These are phyloP conservation scores for Heptranchias perlo DNA, from an alignment of 2,113 vertebrate genomes.

Conservation along the genomic window DNA sequence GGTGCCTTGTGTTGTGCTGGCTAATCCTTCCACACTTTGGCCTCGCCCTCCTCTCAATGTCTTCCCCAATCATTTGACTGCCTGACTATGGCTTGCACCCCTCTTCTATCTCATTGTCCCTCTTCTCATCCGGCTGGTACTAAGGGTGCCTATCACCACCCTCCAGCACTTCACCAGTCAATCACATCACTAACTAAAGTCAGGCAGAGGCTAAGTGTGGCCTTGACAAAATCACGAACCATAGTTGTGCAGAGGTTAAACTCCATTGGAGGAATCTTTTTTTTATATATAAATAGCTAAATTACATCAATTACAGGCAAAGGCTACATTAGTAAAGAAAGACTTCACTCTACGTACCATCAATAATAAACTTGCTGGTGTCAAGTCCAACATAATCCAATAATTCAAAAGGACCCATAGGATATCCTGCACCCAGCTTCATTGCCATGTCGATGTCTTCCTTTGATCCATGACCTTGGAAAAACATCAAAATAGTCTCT, in stretches of 20 bases:
- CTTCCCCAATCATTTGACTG: background rate
- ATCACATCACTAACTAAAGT: background rate
- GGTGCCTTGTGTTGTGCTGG: background rate
- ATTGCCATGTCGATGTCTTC: slow-evolving; percentile 93
- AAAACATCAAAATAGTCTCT: slow-evolving; percentile 48
- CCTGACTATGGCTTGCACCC: background rate
- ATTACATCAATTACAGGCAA: background rate
- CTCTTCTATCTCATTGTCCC: background rate
- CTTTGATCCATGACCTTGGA: slow-evolving; percentile 84
- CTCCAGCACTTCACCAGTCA: background rate
- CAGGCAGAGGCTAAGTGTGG: background rate
- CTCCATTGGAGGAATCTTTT: background rate
- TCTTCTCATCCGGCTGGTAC: background rate
- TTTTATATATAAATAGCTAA: background rate
- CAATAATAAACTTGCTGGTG: slow-evolving; percentile 84
- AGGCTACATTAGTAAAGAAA: background rate
- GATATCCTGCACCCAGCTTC: slow-evolving; percentile 90
- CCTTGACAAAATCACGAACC: background rate
- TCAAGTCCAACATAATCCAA: slow-evolving; percentile 91
- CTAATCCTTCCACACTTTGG: background rate
- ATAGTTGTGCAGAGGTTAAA: background rate
- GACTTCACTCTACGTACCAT: slow-evolving; percentile 62
- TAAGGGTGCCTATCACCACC: background rate
- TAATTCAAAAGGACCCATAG: slow-evolving; percentile 95
- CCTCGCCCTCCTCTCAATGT: background rate